A percentile compares a stretch with the other conserved stretches of the same genome.
Conservation (phyloP, 92 coral and sea anemone species). For the Parazoanthus atlanticus region DNA sequence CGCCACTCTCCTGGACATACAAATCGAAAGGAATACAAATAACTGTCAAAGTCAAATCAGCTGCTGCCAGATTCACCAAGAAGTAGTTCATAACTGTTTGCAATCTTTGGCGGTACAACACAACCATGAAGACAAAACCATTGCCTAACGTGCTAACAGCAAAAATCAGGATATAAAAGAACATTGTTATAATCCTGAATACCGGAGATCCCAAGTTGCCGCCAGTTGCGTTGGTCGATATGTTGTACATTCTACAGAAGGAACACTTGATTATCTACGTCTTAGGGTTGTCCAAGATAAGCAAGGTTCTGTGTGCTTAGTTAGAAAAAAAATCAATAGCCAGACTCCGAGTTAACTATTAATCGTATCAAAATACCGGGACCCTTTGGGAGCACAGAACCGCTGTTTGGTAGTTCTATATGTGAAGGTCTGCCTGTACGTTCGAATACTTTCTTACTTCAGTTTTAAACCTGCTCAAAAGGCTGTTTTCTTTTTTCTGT, state of each 20-base stretch:
- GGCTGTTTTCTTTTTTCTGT: neutral
- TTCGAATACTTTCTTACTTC: too few species aligned
- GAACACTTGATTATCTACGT: neutral
- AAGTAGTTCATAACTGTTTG: slow-evolving; percentile 81
- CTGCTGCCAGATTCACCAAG: slow-evolving; percentile 71
- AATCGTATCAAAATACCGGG: neutral
- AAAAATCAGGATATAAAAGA: slow-evolving; percentile 64
- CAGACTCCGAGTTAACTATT: neutral
- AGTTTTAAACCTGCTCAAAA: neutral
- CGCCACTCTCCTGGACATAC: slow-evolving; percentile 64
- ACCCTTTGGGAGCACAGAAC: neutral
- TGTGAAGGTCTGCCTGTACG: neutral
- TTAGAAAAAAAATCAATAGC: neutral
- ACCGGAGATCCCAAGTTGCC: slow-evolving; percentile 15
- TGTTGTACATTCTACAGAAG: neutral
- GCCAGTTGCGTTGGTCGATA: neutral
- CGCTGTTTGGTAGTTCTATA: neutral
- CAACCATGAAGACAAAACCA: slow-evolving; percentile 70
- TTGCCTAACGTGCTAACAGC: slow-evolving; percentile 66
- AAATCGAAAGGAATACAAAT: slow-evolving; percentile 73
- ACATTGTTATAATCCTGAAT: slow-evolving; percentile 54
- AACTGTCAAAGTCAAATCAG: slow-evolving; percentile 69
- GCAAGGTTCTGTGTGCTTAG: neutral
- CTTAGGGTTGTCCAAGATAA: neutral
- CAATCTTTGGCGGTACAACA: slow-evolving; percentile 67